Conservation (phyloP, 2,113 vertebrate species). For the Philantomba maxwellii region DNA sequence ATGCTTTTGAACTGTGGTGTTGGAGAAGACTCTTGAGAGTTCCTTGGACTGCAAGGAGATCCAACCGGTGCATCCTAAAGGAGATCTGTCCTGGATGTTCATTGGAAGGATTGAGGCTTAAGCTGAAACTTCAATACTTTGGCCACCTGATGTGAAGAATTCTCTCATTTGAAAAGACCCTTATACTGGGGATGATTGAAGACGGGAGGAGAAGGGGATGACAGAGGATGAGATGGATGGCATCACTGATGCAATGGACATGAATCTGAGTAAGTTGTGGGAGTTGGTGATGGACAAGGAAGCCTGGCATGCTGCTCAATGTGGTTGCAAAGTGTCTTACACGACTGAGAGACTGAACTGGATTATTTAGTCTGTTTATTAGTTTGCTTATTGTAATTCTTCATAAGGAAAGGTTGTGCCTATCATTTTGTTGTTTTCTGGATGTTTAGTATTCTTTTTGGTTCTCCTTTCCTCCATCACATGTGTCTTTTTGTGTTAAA, state of each 20-base stretch:
- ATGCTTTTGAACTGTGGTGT: too few species aligned
- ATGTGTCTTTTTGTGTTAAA: background rate
- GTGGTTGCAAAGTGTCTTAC: background rate
- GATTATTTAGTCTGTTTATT: background rate
- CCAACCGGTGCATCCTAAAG: too few species aligned
- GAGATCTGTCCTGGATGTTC: background rate
- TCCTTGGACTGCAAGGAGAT: too few species aligned
- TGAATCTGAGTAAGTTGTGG: background rate
- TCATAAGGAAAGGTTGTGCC: background rate
- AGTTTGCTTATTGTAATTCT: background rate
- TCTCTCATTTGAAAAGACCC: background rate
- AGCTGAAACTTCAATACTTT: background rate
- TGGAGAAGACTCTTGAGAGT: background rate
- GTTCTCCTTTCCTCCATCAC: background rate
- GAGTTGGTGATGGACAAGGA: background rate
- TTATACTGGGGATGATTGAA: background rate
- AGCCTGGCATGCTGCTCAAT: background rate
- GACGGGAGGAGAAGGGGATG: rapidly evolving
- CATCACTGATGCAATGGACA: rapidly evolving
- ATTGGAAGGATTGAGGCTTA: background rate
- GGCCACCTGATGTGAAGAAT: background rate
- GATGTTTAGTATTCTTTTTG: background rate
- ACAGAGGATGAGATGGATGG: background rate
- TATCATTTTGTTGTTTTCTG: background rate
- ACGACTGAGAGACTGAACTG: background rate